Percentiles rank a stretch among this genome's conserved stretches.
phyloP scores from a whole-genome alignment of 2,797 vertebrate species.

The Lemur catta region DNA sequence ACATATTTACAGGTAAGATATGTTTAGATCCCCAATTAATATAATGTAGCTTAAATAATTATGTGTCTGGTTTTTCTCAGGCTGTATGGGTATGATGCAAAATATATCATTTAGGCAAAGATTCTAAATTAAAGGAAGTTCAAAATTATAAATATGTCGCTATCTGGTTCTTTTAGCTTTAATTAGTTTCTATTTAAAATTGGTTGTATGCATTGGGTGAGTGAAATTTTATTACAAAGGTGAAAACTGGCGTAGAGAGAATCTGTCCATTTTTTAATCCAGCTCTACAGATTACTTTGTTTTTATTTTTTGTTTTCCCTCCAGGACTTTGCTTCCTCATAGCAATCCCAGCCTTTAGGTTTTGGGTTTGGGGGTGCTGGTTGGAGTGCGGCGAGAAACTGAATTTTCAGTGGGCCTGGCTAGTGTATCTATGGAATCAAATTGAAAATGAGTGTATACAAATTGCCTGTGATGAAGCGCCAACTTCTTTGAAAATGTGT shows the following conservation, averaged over 20 bases:
- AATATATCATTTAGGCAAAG: neutral
- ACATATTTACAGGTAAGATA: conserved; percentile 94
- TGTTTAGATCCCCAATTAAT: neutral
- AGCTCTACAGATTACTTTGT: neutral
- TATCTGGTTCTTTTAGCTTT: conserved; percentile 6
- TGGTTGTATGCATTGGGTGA: neutral
- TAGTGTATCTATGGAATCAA: neutral
- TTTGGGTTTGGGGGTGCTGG: neutral
- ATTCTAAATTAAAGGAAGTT: neutral
- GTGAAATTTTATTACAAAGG: neutral
- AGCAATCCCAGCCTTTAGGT: neutral
- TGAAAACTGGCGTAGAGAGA: neutral
- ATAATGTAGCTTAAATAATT: neutral
- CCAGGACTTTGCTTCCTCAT: neutral
- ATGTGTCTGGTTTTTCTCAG: neutral
- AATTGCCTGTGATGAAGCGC: neutral
- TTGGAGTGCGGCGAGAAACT: neutral
- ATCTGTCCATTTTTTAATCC: neutral
- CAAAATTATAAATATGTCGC: neutral
- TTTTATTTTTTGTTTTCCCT: neutral
- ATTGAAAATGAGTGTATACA: neutral
- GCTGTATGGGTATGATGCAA: neutral
- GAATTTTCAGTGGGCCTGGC: neutral
- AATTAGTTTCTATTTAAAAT: neutral
- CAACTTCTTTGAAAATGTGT: neutral